Evolutionary conservation across 2,113 vertebrate species (phyloP), one percentile per base, ranked within the genome.

Genomic region (Stictonetta naevosa): DNA sequence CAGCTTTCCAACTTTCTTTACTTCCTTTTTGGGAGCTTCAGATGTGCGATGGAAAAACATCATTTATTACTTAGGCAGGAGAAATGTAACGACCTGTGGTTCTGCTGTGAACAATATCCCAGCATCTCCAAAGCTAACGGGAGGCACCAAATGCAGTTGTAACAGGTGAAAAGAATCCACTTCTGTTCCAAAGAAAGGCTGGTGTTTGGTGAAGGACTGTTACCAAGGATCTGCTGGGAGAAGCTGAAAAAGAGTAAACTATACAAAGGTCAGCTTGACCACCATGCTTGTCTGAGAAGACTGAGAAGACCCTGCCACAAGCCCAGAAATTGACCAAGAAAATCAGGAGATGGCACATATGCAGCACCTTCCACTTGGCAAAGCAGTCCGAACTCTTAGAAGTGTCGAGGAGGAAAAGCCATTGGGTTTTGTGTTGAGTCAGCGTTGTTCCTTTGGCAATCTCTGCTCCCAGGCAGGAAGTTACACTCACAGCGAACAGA

Each of bases 391-490:
- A 29, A 72, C 23, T 40, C 69, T 76, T 55, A 69, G 62, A 74
- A 87, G 58, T 23, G 53, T 36, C 1, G 0, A 86, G 74, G 82
- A 96, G 93, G 67, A 95, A 79, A 68, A 66, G 59, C 59, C 85
- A 62, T 60, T 19, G 66, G 42, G 21, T 4, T 85, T 94, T 53
- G 73, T 89, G 77, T 84, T 13, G 83, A 93, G 81, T 96, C 96
- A 96, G 95, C 93, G 14, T 95, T 97, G 96, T 97, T 95, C 95
- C 91, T 69, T 81, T 7, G 6, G 74, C 83, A 59, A 4, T 64
- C 85, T 94, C 86, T 86, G 72, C 68, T 48, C 69, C 19, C 48
- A 2, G 69, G 88, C 95, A 95, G 95, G 96, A 96, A 97, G 92
- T 95, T 53, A 81, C 46, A 21, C 34, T 87, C 53, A 18, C 86